These are phyloP conservation scores for Willisornis vidua DNA, from an alignment of 2,113 vertebrate genomes.

Conservation along the genomic window DNA sequence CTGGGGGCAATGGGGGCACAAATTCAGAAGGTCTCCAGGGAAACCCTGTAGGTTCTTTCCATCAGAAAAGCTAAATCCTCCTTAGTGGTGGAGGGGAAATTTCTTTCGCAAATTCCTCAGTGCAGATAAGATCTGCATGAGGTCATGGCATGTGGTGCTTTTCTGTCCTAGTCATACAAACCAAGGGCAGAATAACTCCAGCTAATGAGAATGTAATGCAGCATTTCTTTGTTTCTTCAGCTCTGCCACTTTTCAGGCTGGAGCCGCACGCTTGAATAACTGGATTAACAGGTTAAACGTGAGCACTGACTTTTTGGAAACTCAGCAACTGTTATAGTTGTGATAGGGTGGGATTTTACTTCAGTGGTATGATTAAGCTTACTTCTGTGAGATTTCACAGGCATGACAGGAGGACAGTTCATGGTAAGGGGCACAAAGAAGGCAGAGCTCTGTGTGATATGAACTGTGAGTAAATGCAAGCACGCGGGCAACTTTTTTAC, in stretches of 20 bases:
- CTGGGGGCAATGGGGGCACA: neutral
- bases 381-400: neutral
- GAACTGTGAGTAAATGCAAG: neutral
- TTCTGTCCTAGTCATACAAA: constrained; percentile 11
- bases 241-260: constrained; percentile 1
- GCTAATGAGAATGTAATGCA: neutral
- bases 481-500: neutral
- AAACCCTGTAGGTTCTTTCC: neutral
- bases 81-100: neutral
- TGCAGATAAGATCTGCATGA: constrained; percentile 39
- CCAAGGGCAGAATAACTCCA: neutral
- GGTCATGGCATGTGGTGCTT: constrained; percentile 15
- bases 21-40: neutral
- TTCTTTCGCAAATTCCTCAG: constrained; percentile 27
- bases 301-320: neutral
- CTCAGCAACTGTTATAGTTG: neutral
- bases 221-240: constrained; percentile 45
- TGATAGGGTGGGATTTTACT: neutral
- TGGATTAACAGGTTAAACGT: constrained; percentile 22
- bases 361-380: neutral
- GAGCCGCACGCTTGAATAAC: neutral
- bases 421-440: neutral
- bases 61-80: neutral
- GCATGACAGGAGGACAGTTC: neutral
- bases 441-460: neutral